phyloP scores from a whole-genome alignment of 2,113 vertebrate species.

The Calonectris borealis region DNA sequence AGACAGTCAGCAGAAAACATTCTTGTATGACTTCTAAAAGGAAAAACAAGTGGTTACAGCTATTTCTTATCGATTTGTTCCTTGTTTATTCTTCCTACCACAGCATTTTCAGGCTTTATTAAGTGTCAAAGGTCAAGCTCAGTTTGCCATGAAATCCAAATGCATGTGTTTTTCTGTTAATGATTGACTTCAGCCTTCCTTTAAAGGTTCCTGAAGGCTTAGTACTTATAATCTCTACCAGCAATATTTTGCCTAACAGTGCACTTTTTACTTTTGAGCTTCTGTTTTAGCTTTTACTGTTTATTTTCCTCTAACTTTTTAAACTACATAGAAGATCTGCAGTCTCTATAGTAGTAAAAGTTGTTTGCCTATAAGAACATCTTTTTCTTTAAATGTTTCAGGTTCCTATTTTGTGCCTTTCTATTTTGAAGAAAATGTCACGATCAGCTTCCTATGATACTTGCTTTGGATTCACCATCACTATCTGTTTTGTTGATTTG shows the following conservation, averaged over 20 bases:
- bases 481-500: not conserved
- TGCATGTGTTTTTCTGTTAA: constrained; percentile 61
- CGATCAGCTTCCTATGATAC: not conserved
- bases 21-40: constrained; percentile 30
- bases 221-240: not conserved
- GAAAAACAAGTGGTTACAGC: constrained; percentile 59
- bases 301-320: not conserved
- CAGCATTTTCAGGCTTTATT: constrained; percentile 66
- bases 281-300: not conserved
- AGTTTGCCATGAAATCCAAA: constrained; percentile 55
- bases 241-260: not conserved
- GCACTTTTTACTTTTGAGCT: not conserved
- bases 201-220: constrained; percentile 37
- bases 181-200: constrained; percentile 51
- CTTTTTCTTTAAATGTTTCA: not conserved
- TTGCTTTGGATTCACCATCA: not conserved
- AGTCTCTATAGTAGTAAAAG: not conserved
- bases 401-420: not conserved
- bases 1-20: constrained; percentile 39
- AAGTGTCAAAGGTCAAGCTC: constrained; percentile 69
- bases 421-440: not conserved
- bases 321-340: not conserved
- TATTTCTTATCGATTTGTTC: constrained; percentile 57
- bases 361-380: not conserved
- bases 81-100: constrained; percentile 66